phyloP scores from a whole-genome alignment of 2,888 invertebrate species.

The Papilio demoleus region DNA sequence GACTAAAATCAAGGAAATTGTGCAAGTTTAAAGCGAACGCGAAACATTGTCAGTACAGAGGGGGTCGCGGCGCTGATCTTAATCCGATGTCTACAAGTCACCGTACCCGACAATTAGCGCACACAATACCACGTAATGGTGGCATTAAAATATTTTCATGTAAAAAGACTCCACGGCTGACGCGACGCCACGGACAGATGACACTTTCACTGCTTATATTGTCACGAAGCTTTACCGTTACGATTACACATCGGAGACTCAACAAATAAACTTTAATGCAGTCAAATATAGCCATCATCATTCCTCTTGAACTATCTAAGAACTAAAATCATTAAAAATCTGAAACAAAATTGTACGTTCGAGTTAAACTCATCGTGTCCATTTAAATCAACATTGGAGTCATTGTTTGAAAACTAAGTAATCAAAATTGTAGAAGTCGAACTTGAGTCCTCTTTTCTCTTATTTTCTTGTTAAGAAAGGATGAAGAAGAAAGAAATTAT shows the following conservation, averaged over 20 bases:
- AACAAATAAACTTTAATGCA: neutral
- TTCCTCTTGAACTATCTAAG: no score
- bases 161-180: conserved; percentile 57
- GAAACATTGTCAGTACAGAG: conserved; percentile 43
- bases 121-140: conserved; percentile 57
- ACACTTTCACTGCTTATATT: conserved; percentile 77
- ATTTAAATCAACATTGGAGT: no score
- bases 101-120: conserved; percentile 56
- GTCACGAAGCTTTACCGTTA: conserved; percentile 56
- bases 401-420: neutral
- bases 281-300: no score
- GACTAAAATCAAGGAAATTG: conserved; percentile 26
- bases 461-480: no score
- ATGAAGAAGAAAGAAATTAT: no score
- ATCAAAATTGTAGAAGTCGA: no score
- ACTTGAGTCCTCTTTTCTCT: no score
- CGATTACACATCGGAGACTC: neutral
- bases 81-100: conserved; percentile 48
- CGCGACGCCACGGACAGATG: conserved; percentile 54
- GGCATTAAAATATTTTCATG: conserved; percentile 67
- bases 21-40: conserved; percentile 1
- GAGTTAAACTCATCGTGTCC: no score
- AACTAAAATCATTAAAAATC: no score
- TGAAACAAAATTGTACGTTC: no score
- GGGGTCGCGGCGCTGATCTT: conserved; percentile 54